These are phyloP conservation scores for Ichneumoninae sp. DNA, from an alignment of 2,888 invertebrate species.

Conservation along the genomic window DNA sequence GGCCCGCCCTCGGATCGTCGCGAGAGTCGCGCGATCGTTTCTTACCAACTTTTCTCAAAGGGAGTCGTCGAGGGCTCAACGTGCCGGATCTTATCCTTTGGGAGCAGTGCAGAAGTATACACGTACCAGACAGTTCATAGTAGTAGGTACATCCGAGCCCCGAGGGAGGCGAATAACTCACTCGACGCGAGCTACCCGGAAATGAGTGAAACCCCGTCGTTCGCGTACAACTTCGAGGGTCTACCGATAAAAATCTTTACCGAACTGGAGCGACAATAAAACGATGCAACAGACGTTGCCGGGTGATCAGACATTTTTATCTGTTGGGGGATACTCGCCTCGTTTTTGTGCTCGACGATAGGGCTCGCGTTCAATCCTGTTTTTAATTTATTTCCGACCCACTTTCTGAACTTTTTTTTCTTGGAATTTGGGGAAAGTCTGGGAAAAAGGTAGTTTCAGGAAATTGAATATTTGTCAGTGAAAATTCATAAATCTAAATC, in stretches of 20 bases:
- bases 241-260: conserved; percentile 51
- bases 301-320: conserved; percentile 36
- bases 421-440: neutral
- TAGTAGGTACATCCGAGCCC: conserved; percentile 22
- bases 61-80: conserved; percentile 37
- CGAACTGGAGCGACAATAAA: conserved; percentile 41
- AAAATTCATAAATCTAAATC: no score
- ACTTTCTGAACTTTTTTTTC: neutral
- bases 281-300: conserved; percentile 22
- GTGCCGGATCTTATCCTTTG: conserved; percentile 44
- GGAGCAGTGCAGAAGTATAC: conserved; percentile 1
- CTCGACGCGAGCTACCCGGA: conserved; percentile 50
- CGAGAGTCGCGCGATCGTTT: conserved; percentile 39
- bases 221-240: neutral
- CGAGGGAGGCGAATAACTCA: conserved; percentile 45
- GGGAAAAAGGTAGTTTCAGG: no score
- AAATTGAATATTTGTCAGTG: no score
- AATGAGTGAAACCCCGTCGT: conserved; percentile 42
- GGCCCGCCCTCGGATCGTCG: conserved; percentile 9
- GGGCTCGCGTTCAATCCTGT: neutral
- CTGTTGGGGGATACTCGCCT: conserved; percentile 24
- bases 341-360: conserved; percentile 4
- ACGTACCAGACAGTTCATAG: neutral
- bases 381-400: neutral
- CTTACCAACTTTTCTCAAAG: conserved; percentile 48